Base-by-base conservation (phyloP, 2,888 invertebrate species). In the Erpobdella octoculata region DNA sequence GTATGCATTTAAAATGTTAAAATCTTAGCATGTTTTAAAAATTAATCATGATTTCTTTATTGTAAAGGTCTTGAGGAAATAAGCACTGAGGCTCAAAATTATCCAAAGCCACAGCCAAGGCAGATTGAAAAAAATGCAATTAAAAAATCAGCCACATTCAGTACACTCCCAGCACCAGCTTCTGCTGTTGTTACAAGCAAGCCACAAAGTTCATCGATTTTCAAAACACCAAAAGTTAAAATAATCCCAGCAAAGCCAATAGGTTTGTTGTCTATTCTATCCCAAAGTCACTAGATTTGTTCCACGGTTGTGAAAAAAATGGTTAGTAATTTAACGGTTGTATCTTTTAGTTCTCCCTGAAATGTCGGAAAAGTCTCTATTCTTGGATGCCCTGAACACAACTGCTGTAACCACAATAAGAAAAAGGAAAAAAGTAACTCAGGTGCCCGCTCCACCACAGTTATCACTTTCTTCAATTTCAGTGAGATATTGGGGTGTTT, bases 321-420 rank as follows among this genome's bases (percentile, higher is more conserved):
- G 46, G n/a, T 41, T n/a, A 41, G n/a, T 41, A 15, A 41, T 15
- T 41, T 41, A n/a, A 15, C n/a, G 12, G n/a, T n/a, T 15, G n/a
- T 41, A 21, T 62, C 33, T 1, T 28, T 35, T 33, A 33, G n/a
- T 33, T 33, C 31, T n/a, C n/a, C 62, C 62, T 62, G 62, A 62
- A 31, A 28, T 62, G n/a, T 62, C 35, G 6, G 62, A 62, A 12
- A 62, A 62, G 18, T 62, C 62, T 28, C 28, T 31, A n/a, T 62
- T 62, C 62, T n/a, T 62, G 28, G 62, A 62, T 35, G 62, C 62
- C 5, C 18, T 62, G 62, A 31, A 62, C 5, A 35, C 28, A 5
- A 33, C 62, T 33, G 28, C 62, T n/a, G n/a, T 35, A 31, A n/a
- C 28, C 6, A n/a, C 62, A n/a, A 62, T 33, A 12, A 62, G 62